phyloP scores from a whole-genome alignment of 2,113 vertebrate genomes.

The Tretioscincus oriximinensis region DNA sequence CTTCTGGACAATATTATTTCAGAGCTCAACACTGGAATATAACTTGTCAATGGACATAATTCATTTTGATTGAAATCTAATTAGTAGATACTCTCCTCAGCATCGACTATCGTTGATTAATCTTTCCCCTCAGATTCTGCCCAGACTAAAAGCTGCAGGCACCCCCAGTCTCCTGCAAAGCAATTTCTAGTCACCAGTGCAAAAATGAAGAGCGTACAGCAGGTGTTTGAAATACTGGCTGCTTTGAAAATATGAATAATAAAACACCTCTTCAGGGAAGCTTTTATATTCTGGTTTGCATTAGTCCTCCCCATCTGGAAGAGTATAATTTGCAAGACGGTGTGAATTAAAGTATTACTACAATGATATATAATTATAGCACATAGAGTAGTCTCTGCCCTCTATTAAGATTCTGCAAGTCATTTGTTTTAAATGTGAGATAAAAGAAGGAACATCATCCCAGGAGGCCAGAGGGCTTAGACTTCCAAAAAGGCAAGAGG shows the following conservation, averaged over 20 bases:
- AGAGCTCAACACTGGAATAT: background rate
- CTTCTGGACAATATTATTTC: background rate
- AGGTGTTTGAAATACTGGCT: conserved; percentile 5
- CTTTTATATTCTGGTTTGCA: conserved; percentile 26
- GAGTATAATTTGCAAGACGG: conserved; percentile 35
- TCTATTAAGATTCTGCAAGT: conserved; percentile 3
- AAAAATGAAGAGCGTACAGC: background rate
- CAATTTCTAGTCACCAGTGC: fast-evolving
- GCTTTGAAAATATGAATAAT: conserved; percentile 19
- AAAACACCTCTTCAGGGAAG: conserved; percentile 23
- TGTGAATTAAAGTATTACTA: conserved; percentile 41
- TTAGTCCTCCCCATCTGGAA: conserved; percentile 39
- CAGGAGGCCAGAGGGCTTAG: background rate
- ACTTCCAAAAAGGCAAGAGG: background rate
- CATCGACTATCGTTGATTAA: background rate
- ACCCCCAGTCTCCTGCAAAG: background rate
- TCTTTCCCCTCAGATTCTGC: background rate
- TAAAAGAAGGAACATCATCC: background rate
- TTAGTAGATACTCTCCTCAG: conserved; percentile 4
- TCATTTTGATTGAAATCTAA: background rate
- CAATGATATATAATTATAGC: conserved; percentile 21
- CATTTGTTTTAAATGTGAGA: background rate
- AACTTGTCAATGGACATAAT: background rate
- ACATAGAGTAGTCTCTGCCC: background rate
- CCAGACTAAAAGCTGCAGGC: background rate